Conservation (phyloP, 2,888 invertebrate genomes). For the Melinaea menophilus region DNA sequence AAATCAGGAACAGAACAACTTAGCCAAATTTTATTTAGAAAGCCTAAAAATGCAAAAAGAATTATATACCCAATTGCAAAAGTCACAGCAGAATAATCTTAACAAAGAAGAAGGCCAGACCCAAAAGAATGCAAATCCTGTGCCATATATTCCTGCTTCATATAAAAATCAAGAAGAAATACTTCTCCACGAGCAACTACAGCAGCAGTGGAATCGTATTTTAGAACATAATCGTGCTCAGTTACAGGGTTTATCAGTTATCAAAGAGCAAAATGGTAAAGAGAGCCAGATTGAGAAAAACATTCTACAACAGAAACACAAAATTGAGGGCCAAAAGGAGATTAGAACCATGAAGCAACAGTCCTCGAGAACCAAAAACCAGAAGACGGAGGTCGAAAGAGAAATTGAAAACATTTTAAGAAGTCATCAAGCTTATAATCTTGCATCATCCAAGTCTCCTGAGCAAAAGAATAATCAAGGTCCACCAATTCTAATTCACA, state of each 20-base stretch:
- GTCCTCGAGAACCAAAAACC: background rate
- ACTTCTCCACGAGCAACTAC: conserved; percentile 4
- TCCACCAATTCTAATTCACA: conserved; percentile 16
- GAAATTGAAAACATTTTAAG: conserved; percentile 12
- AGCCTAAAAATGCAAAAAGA: background rate
- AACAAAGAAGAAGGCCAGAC: background rate
- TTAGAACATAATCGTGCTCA: conserved; percentile 9
- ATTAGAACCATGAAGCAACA: background rate
- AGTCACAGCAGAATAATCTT: background rate
- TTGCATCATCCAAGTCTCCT: background rate
- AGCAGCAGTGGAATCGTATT: conserved; percentile 12
- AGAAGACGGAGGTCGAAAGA: conserved; percentile 11
- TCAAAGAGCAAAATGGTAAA: background rate
- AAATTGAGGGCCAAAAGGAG: background rate
- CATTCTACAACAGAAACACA: background rate
- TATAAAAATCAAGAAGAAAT: conserved; percentile 8
- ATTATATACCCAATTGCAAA: background rate
- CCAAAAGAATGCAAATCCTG: background rate
- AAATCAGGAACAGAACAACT: too few species aligned
- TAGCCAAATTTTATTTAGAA: background rate
- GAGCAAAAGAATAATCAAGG: background rate
- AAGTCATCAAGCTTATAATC: background rate
- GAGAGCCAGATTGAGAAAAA: background rate
- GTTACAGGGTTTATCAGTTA: conserved; percentile 4
- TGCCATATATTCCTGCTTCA: conserved; percentile 6